Evolutionary conservation across 2,113 vertebrate species (phyloP).

Genomic region (Varanus salvator): DNA sequence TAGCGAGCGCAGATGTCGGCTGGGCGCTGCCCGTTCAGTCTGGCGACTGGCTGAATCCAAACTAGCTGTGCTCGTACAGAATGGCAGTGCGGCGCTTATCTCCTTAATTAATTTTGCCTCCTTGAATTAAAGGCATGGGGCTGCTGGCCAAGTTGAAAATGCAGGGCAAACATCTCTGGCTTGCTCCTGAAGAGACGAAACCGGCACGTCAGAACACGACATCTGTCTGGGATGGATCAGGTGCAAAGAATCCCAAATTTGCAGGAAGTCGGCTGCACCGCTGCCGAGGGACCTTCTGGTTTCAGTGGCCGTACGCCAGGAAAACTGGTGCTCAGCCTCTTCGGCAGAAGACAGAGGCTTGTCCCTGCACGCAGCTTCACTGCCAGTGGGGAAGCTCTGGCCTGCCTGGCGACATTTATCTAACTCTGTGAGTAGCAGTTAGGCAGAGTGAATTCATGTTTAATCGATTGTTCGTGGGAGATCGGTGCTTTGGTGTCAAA

Average conservation of each 20-base stretch:
- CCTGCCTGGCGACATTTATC: no score
- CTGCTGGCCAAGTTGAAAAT: constrained; percentile 25
- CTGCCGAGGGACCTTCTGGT: background rate
- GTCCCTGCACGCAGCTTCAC: background rate
- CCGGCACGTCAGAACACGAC: background rate
- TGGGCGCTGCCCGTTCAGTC: constrained; percentile 50
- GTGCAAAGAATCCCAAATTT: background rate
- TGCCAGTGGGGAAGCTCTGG: background rate
- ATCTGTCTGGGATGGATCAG: background rate
- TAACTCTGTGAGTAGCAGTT: background rate
- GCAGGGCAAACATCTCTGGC: constrained; percentile 1
- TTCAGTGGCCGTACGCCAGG: background rate
- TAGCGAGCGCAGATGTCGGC: constrained; percentile 40
- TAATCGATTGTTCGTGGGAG: background rate
- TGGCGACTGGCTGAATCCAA: constrained; percentile 58
- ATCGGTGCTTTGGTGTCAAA: background rate
- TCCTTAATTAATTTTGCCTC: constrained; percentile 31
- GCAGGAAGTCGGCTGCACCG: background rate
- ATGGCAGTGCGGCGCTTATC: constrained; percentile 26
- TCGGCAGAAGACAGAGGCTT: background rate
- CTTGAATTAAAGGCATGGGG: constrained; percentile 28
- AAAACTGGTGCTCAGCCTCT: background rate
- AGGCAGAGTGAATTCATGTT: background rate
- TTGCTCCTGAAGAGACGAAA: background rate
- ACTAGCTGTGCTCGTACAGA: constrained; percentile 39